Evolutionary conservation across 35 echinoderm and acorn worm species (phyloP), one percentile per base, ranked within the genome.

Genomic region (Nesometra sesokonis): DNA sequence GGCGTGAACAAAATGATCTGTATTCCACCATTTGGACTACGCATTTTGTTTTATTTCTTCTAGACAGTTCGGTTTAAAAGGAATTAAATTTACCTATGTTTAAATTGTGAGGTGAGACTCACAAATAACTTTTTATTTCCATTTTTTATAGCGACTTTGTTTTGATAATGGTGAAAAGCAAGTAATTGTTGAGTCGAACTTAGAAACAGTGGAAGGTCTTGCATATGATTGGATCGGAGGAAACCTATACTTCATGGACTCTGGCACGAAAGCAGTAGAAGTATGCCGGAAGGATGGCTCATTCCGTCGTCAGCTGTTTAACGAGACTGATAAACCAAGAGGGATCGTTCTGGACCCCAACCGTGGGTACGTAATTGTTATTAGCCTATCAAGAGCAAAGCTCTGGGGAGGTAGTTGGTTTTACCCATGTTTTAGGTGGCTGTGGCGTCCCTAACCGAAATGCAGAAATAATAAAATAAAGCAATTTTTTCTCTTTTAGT

Each of bases 191-290:
- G 33, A 37, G 29, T 52, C 35, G 0, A 79, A 77, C 39, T 39
- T 97, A 0, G 83, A 91, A 3, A 93, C 87, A 11, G 91, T 97
- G 17, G 95, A 97, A 76, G 91, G 91, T 35, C 76, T 97, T 19
- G 95, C 92, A 0, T 97, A 91, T 88, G 95, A 97, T 89, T 97
- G 95, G 95, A 84, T 97, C 21, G 95, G 92, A 13, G 32, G 37
- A 21, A 97, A 97, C 78, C 13, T 97, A 0, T 97, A 97, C 87
- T 97, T 92, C 89, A 82, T 97, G 33, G 95, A 97, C 84, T 97
- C 95, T 21, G 80, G 83, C 1, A 39, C 33, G 1, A 81, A 91
- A 0, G 89, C 83, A 38, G 89, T 97, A n/a, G 95, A 97, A 86
- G 91, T 97, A 0, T 86, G 92, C 13, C 90, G 92, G 11, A 83